Evolutionary conservation across 2,888 invertebrate genomes (phyloP).

Genomic region (Amphipyra tragopoginis): DNA sequence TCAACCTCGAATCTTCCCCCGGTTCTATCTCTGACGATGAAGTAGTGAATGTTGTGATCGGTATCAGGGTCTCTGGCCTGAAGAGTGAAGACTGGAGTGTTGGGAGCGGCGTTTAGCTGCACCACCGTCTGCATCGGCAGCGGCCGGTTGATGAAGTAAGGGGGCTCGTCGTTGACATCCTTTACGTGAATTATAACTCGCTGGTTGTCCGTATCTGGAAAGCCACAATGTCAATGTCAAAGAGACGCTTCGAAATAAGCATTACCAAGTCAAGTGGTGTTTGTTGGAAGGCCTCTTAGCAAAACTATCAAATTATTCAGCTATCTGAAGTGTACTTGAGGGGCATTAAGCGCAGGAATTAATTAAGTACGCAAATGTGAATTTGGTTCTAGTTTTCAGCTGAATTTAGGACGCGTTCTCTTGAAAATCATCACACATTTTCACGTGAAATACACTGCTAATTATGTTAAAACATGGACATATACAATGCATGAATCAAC

Average conservation of each 20-base stretch:
- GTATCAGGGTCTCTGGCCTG: conserved; percentile 99
- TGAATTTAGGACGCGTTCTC: conserved; percentile 15
- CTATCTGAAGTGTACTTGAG: conserved; percentile 37
- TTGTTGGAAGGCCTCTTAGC: conserved; percentile 26
- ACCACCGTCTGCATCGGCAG: conserved; percentile 99
- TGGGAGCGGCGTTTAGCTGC: conserved; percentile 97
- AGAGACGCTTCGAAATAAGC: conserved; percentile 1
- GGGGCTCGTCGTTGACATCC: conserved; percentile 99
- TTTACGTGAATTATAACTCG: conserved; percentile 98
- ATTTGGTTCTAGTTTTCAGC: conserved; percentile 29
- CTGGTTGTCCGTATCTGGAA: conserved; percentile 97
- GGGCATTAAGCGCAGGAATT: conserved; percentile 38
- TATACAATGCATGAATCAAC: conserved; percentile 42
- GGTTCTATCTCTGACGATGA: conserved; percentile 97
- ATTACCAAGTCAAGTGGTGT: conserved; percentile 26
- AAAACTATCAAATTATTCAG: conserved; percentile 36
- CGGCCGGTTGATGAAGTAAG: conserved; percentile 99
- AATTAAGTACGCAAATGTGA: conserved; percentile 40
- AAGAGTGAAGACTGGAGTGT: conserved; percentile 98
- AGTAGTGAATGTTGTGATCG: conserved; percentile 98
- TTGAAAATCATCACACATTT: conserved; percentile 31
- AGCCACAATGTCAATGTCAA: conserved; percentile 26
- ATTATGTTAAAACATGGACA: conserved; percentile 20
- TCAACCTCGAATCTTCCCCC: conserved; percentile 95
- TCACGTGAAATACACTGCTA: conserved; percentile 19